Base-by-base conservation (phyloP, 2,888 invertebrate species). In the Ischnura elegans region DNA sequence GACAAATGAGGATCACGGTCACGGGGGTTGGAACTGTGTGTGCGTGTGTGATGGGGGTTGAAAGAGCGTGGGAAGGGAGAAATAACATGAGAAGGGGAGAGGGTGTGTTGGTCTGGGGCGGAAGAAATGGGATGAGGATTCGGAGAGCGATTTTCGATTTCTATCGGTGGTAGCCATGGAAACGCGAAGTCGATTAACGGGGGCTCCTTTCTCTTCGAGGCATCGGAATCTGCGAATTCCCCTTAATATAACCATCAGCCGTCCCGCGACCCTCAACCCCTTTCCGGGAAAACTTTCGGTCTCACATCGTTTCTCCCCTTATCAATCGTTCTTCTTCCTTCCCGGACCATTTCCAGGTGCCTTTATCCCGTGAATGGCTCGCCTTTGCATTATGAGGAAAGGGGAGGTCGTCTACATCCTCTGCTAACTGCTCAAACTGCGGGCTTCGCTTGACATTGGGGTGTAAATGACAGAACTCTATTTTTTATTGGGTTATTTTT, bases 111-210 rank as follows among this genome's bases (percentile, higher is more conserved):
- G 51, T 51, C 19, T 51, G 51, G 51, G 13, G 51, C 13, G 8
- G 51, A 51, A n/a, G 61, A 61, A 61, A 61, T 61, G n/a, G n/a
- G 51, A 51, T 8, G 36, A 36, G 29, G 76, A 76, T 76, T 76
- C 76, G 21, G 76, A 10, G 76, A 76, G 76, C 76, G 76, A 76
- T 76, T 76, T 66, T 90, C 61, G 90, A 61, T 66, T 86, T 46
- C n/a, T 86, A 46, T 86, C 21, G 43, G n/a, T 25, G 45, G 86
- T 43, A 86, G n/a, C 43, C 19, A 43, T 45, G 86, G 43, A 42
- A 21, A 51, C 51, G 87, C 36, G 42, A 55, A 61, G n/a, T 61
- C 61, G 90, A 61, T 90, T 90, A 90, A 90, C 66, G 42, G 61
- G 19, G 25, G 42, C 61, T 36, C 51, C 0, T 51, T 51, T 51